Evolutionary conservation across 1,140 invertebrate genomes (phyloP).

Genomic region (Drosophila equinoxialis): DNA sequence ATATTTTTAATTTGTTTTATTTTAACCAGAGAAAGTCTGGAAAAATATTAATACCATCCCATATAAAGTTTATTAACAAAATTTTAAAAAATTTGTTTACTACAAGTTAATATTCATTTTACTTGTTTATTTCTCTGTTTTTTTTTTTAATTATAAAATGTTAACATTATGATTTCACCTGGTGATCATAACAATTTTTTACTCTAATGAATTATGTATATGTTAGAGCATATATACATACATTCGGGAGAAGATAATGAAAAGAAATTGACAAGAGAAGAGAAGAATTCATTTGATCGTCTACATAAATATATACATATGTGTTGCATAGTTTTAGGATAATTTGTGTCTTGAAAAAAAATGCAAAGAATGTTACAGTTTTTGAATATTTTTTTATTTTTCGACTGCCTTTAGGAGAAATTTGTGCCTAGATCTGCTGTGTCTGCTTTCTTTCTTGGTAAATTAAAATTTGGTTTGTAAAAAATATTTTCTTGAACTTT

Average conservation of each 20-base stretch:
- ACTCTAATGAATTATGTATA: constrained; percentile 11
- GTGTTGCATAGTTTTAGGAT: no score
- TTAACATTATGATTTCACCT: constrained; percentile 14
- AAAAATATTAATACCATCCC: constrained; percentile 3
- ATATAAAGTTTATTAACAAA: constrained; percentile 12
- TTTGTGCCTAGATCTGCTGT: no score
- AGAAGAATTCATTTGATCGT: no score
- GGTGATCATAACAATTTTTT: constrained; percentile 19
- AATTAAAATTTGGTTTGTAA: not conserved
- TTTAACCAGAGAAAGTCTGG: constrained; percentile 10
- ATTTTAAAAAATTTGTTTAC: constrained; percentile 4
- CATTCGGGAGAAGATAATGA: no score
- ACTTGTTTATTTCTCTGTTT: no score
- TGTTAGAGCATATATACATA: not conserved
- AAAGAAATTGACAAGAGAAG: no score
- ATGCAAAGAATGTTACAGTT: no score
- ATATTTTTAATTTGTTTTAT: not conserved
- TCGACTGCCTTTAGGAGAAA: no score
- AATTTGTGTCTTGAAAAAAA: no score
- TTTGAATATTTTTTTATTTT: no score
- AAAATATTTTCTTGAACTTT: not conserved
- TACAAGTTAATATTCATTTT: not conserved
- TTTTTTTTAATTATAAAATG: constrained; percentile 2
- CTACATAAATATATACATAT: no score
- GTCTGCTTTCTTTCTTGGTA: not conserved